A percentile compares a stretch with the other conserved stretches of the same genome.
These are phyloP conservation scores for Pimpla rufipes DNA, from an alignment of 2,888 invertebrate genomes.

Conservation along the genomic window DNA sequence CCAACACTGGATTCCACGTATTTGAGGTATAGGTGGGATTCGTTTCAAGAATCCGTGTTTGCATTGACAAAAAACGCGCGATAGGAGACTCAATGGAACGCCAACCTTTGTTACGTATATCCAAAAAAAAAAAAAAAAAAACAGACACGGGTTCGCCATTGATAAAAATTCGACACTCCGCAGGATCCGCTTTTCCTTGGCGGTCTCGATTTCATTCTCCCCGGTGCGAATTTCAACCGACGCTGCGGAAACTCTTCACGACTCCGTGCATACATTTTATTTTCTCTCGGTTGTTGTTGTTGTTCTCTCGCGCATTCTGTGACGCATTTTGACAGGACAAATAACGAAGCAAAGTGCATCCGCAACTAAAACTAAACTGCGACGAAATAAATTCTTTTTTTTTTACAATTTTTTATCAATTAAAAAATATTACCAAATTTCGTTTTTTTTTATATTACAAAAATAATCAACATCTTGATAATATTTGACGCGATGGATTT, in stretches of 20 bases:
- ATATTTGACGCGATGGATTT: neutral
- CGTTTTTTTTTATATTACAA: too few species aligned
- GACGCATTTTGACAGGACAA: conserved; percentile 3
- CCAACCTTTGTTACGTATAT: neutral
- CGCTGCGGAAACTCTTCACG: neutral
- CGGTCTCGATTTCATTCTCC: conserved; percentile 3
- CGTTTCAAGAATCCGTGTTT: neutral
- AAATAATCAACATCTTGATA: too few species aligned
- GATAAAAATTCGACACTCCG: conserved; percentile 4
- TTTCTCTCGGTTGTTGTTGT: neutral
- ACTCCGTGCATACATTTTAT: conserved; percentile 11
- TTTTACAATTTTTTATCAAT: too few species aligned
- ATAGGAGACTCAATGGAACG: conserved; percentile 5
- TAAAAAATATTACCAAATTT: too few species aligned
- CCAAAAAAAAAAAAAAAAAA: conserved; percentile 2
- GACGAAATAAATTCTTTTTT: conserved; percentile 2
- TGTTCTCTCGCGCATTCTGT: conserved; percentile 3
- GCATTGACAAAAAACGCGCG: neutral
- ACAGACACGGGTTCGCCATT: conserved; percentile 7
- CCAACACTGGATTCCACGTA: neutral
- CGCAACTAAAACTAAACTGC: neutral
- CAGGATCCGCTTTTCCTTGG: neutral
- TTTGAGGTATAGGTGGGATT: neutral
- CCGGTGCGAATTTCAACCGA: neutral
- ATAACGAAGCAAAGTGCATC: neutral